phyloP scores from a whole-genome alignment of 2,888 invertebrate species.

The Heliconius ismenius region DNA sequence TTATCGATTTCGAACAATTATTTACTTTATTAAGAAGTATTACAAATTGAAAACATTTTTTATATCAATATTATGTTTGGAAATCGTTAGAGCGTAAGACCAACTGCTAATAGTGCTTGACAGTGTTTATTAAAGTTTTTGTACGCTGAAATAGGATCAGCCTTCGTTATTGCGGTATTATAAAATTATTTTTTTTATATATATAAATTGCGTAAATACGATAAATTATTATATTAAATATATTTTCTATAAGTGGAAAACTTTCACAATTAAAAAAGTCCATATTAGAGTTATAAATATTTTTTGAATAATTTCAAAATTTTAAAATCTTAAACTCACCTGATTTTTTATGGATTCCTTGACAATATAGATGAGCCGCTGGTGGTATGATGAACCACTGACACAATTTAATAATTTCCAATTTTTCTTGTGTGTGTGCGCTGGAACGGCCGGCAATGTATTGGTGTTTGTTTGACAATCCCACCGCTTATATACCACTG shows the following conservation, averaged over 20 bases:
- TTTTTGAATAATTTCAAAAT: neutral
- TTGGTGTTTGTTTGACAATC: constrained; percentile 71
- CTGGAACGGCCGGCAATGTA: constrained; percentile 74
- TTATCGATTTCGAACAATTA: neutral
- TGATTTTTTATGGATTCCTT: constrained; percentile 65
- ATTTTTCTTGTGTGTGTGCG: constrained; percentile 65
- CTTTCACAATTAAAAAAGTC: neutral
- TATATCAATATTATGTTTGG: constrained; percentile 22
- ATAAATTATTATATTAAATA: constrained; percentile 2
- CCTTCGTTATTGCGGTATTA: constrained; percentile 17
- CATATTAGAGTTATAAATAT: neutral
- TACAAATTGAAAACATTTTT: constrained; percentile 16
- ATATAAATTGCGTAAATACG: neutral
- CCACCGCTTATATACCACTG: constrained; percentile 72
- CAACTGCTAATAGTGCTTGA: constrained; percentile 37
- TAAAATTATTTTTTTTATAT: neutral
- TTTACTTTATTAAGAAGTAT: constrained; percentile 17
- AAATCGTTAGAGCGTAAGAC: constrained; percentile 36
- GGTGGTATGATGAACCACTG: constrained; percentile 57
- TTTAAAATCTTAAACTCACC: constrained; percentile 58
- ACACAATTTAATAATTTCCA: constrained; percentile 61
- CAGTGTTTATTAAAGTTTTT: constrained; percentile 30
- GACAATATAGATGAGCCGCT: constrained; percentile 52
- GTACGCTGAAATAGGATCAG: constrained; percentile 26
- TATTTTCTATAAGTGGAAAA: neutral